phyloP scores from a whole-genome alignment of 2,113 vertebrate species.

The Ciconia stormi region DNA sequence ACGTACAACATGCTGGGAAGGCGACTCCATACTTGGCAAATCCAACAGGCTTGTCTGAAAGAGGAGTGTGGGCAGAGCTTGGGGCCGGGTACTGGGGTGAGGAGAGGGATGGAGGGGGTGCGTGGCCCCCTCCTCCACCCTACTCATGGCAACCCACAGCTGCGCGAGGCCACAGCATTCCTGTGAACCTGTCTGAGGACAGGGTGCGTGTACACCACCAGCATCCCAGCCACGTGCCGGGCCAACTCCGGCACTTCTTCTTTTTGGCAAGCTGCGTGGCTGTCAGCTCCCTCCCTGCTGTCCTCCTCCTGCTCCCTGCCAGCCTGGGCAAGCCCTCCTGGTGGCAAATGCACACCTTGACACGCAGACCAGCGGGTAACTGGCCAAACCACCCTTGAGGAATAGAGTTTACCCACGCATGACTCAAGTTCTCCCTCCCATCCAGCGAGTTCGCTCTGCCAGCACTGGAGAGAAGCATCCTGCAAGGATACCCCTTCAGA shows the following conservation, averaged over 20 bases:
- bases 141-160: rapidly evolving
- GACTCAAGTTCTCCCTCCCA: not conserved
- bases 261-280: not conserved
- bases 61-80: not conserved
- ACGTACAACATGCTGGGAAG: not conserved
- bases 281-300: not conserved
- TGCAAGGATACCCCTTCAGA: rapidly evolving
- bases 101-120: not conserved
- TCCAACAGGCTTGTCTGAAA: not conserved
- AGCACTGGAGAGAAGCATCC: not conserved
- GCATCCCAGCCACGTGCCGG: not conserved
- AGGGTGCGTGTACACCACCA: rapidly evolving
- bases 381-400: not conserved
- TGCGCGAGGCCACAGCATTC: not conserved
- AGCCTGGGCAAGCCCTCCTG: not conserved
- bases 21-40: not conserved
- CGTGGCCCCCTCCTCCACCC: not conserved
- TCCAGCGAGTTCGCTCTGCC: not conserved
- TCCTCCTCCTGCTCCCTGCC: not conserved
- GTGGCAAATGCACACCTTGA: not conserved
- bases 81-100: rapidly evolving
- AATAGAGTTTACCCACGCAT: not conserved
- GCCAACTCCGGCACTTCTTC: not conserved
- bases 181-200: not conserved
- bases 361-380: not conserved